Base-by-base conservation (phyloP, 2,888 invertebrate species). In the Coremacera marginata region DNA sequence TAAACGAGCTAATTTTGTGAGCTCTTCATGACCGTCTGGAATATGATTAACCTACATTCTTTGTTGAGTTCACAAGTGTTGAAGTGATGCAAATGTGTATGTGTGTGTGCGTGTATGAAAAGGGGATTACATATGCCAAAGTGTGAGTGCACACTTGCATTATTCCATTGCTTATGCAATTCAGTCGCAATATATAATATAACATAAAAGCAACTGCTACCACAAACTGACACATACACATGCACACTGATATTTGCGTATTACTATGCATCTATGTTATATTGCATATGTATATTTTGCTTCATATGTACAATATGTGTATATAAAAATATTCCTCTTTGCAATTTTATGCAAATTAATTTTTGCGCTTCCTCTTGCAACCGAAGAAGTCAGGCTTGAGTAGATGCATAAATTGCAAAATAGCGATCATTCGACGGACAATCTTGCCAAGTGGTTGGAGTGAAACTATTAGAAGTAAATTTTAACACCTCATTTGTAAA, bases 1-100 rank as follows among this genome's bases (percentile, higher is more conserved):
- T 71, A 62, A 73, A 63, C 63, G 63, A 55, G 67, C 70, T 55
- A 71, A 68, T 68, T 71, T 37, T 63, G 68, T 63, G 68, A 75
- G 49, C 68, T 75, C 37, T 57, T n/a, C 25, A 37, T 68, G 75
- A 67, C 49, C 68, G 75, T 68, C 75, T 67, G 27, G 68, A 52
- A 75, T 75, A 55, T 57, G 51, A 68, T 67, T 75, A 76, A 76
- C 70, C 70, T 63, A 70, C 62, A 76, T 76, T 70, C 51, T 44
- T 74, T 51, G 68, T 68, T 22, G 68, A 68, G 68, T 49, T 37
- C 44, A 37, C 57, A 25, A 71, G 71, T 55, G 71, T 31, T 52
- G 31, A 57, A 57, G n/a, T 37, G 16, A n/a, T 31, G 25, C 3
- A 60, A 14, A 52, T 57, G 34, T 55, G 70, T 70, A 14, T 34